phyloP scores from a whole-genome alignment of 2,113 vertebrate species.

The Lophotis ruficrista region DNA sequence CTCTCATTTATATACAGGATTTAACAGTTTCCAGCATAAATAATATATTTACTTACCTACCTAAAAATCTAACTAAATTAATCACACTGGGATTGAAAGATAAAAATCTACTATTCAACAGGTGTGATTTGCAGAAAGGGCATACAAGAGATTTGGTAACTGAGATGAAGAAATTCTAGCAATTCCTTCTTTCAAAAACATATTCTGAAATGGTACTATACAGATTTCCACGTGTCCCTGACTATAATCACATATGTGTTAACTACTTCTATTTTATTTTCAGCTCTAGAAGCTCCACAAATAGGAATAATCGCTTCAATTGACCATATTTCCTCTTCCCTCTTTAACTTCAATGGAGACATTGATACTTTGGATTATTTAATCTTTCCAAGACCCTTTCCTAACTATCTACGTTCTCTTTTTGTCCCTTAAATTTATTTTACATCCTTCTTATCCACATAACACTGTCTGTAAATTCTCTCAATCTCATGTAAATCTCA shows the following conservation, averaged over 20 bases:
- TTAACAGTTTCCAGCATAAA: constrained; percentile 53
- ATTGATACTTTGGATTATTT: neutral
- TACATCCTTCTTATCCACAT: neutral
- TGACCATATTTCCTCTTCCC: neutral
- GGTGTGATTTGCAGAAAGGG: neutral
- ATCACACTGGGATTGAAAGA: neutral
- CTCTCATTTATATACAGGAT: constrained; percentile 22
- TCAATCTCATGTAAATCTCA: neutral
- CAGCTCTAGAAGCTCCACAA: neutral
- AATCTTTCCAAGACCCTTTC: neutral
- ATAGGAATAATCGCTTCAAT: neutral
- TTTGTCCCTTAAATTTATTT: neutral
- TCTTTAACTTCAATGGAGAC: neutral
- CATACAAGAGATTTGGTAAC: neutral
- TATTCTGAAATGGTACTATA: neutral
- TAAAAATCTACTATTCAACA: neutral
- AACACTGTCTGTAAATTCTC: neutral
- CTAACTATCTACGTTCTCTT: neutral
- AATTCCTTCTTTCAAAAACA: neutral
- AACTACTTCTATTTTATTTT: neutral
- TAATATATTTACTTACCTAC: constrained; percentile 12
- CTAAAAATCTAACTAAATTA: constrained; percentile 17
- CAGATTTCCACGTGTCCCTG: neutral
- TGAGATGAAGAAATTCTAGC: neutral
- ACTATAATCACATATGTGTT: neutral